Conservation (phyloP, 2,113 vertebrate species). For the Pterocles orientalis region DNA sequence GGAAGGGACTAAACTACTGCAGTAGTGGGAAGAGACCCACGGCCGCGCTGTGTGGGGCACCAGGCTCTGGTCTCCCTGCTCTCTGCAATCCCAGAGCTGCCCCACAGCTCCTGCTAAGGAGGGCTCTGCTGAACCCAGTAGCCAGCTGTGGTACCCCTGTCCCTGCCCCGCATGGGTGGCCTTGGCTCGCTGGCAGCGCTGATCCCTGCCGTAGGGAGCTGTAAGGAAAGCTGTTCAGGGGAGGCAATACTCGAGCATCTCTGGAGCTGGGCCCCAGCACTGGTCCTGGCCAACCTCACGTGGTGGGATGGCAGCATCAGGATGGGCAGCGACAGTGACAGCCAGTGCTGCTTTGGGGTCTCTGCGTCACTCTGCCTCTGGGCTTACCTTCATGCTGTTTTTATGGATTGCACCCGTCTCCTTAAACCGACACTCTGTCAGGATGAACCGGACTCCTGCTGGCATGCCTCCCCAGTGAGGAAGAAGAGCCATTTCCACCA, state of each 20-base stretch:
- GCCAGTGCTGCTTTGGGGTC: background rate
- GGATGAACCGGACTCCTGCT: background rate
- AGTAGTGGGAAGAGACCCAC: background rate
- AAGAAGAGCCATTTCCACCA: background rate
- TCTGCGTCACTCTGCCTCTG: background rate
- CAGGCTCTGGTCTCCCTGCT: background rate
- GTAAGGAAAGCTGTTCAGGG: background rate
- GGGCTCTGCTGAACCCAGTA: background rate
- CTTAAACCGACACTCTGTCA: background rate
- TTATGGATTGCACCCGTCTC: background rate
- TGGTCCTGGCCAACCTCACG: fast-evolving
- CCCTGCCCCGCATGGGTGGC: fast-evolving
- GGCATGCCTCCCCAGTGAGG: background rate
- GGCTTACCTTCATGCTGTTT: background rate
- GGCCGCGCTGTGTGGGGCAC: fast-evolving
- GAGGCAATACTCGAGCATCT: fast-evolving
- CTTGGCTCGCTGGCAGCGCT: background rate
- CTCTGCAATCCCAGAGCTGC: background rate
- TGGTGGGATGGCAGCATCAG: background rate
- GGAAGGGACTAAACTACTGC: background rate
- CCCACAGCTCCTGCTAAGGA: background rate
- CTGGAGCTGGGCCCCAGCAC: background rate
- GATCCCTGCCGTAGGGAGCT: background rate
- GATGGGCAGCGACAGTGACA: background rate
- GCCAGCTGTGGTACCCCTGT: fast-evolving